Conservation (phyloP, 2,888 invertebrate genomes). For the Athrips mouffetella region DNA sequence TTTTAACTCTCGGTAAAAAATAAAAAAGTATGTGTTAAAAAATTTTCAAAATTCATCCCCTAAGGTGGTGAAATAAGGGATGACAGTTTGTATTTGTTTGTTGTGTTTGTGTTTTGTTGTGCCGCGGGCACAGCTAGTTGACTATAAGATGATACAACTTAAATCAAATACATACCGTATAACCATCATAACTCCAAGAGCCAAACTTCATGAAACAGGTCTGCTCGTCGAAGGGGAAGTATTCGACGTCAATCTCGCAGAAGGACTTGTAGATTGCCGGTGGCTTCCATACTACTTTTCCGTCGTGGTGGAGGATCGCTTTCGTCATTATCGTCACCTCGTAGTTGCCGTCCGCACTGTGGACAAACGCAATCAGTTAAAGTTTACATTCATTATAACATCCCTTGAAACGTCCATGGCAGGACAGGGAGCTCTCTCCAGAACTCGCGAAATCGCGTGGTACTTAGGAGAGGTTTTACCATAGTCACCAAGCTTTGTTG, state of each 20-base stretch:
- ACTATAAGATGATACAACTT: background rate
- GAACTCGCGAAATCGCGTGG: no score
- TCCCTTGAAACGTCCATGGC: no score
- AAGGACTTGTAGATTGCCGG: constrained; percentile 99
- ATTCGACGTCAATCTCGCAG: constrained; percentile 96
- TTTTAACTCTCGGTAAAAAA: no score
- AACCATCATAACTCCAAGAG: constrained; percentile 96
- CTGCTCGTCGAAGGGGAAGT: constrained; percentile 96
- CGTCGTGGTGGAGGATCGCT: constrained; percentile 94
- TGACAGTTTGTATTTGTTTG: no score
- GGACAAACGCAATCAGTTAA: constrained; percentile 27
- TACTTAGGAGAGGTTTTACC: no score
- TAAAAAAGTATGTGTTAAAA: no score
- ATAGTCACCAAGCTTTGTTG: no score
- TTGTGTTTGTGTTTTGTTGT: no score
- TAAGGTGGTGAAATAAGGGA: no score
- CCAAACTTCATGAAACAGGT: constrained; percentile 97
- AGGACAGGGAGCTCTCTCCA: no score
- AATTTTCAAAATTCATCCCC: no score
- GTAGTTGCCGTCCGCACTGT: constrained; percentile 98
- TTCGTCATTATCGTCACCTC: constrained; percentile 99
- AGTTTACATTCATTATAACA: background rate
- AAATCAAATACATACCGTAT: constrained; percentile 83
- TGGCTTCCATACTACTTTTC: constrained; percentile 97
- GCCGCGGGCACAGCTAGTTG: no score